Evolutionary conservation across 2,888 invertebrate species (phyloP), one percentile per base, ranked within the genome.

Genomic region (Euphydryas editha): DNA sequence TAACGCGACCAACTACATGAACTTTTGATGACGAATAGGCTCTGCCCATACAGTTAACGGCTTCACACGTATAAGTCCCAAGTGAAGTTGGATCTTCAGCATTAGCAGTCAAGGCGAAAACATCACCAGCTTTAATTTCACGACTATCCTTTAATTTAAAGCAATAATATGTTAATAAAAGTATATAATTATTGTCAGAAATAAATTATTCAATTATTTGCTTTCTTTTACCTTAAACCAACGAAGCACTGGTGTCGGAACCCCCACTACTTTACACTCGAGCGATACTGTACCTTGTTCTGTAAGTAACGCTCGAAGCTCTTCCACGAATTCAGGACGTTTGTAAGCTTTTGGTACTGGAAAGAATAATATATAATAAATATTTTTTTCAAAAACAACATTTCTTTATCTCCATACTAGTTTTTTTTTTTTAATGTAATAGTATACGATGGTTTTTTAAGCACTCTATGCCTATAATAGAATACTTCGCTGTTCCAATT

Each of bases 231-330:
- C 92, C 85, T 92, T 92, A 75, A 95, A 93, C 94, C 94, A 95
- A 68, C 95, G 93, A 65, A 96, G 82, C 20, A 95, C 94, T 0
- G 97, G 96, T 0, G 97, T 97, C 1, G 98, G 98, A n/a, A 97
- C 96, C 17, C 98, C 98, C 60, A 97, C 95, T 20, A 97, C 97
- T 85, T 98, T 98, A 84, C 98, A 98, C 85, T 98, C 97, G 71
- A 98, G 91, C 0, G 97, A 97, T 13, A 98, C 98, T 0, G 97
- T 97, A 49, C 98, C 98, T 76, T 96, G 96, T 81, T 97, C 96
- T 0, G 97, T 98, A 37, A 97, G 94, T 67, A 97, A 93, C 1
- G 98, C 97, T 37, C 95, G 94, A 15, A 98, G 93, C 77, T 96
- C 96, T 82, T 97, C 96, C 46, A 97, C 95, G 83, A 98, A 98